These are phyloP conservation scores for Lateolabrax maculatus DNA, from an alignment of 2,797 vertebrate genomes.

Conservation along the genomic window DNA sequence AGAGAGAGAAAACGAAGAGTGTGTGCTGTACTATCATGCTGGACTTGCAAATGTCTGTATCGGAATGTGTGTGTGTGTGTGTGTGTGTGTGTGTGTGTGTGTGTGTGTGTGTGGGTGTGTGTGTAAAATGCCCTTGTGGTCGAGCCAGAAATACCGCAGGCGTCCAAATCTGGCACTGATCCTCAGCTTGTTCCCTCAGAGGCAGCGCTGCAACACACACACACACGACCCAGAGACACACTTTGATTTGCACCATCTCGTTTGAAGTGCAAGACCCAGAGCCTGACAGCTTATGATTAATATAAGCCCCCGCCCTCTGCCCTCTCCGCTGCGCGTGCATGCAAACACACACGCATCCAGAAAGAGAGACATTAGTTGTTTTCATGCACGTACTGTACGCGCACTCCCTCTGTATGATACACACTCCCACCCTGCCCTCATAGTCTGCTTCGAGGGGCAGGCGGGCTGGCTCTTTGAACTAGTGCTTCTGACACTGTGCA, in stretches of 20 bases:
- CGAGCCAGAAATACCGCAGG: slow-evolving; percentile 67
- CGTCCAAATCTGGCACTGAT: slow-evolving; percentile 74
- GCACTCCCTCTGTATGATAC: slow-evolving; percentile 32
- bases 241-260: slow-evolving; percentile 79
- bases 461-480: slow-evolving; percentile 73
- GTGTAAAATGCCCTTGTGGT: slow-evolving; percentile 68
- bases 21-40: slow-evolving; percentile 17
- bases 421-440: slow-evolving; percentile 46
- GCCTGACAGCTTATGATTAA: slow-evolving; percentile 83
- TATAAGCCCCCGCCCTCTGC: slow-evolving; percentile 78
- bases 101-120: slow-evolving; percentile 9
- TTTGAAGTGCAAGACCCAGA: slow-evolving; percentile 83
- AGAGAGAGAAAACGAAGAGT: slow-evolving; percentile 30
- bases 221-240: slow-evolving; percentile 63
- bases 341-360: slow-evolving; percentile 34
- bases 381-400: slow-evolving; percentile 16
- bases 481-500: slow-evolving; percentile 59
- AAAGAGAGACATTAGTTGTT: slow-evolving; percentile 50
- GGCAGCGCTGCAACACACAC: slow-evolving; percentile 45
- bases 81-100: slow-evolving; percentile 12
- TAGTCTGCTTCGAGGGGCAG: slow-evolving; percentile 43
- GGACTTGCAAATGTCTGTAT: slow-evolving; percentile 52
- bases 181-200: slow-evolving; percentile 66
- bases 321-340: slow-evolving; percentile 24
- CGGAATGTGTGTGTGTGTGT: slow-evolving; percentile 37